Conservation (phyloP, 2,888 invertebrate species). For the Nephrocerus scutellatus region DNA sequence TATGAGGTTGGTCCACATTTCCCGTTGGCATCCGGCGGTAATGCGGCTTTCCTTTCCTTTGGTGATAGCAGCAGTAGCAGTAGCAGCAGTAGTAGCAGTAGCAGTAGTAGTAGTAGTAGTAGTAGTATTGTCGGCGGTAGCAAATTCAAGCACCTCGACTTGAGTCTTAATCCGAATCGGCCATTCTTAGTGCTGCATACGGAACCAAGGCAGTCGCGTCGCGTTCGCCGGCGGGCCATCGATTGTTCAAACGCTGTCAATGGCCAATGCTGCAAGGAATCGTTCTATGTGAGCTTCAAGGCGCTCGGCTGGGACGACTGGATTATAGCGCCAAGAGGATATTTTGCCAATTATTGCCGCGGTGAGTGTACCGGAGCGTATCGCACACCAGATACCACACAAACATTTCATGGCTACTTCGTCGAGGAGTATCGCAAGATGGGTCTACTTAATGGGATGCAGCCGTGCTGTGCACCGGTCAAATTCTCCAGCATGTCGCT, state of each 20-base stretch:
- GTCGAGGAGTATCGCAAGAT: constrained; percentile 81
- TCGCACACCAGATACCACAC: constrained; percentile 73
- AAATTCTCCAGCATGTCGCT: constrained; percentile 89
- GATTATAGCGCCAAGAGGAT: constrained; percentile 85
- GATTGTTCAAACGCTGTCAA: constrained; percentile 62
- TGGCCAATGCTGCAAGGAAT: constrained; percentile 79
- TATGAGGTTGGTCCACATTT: too few relatives aligned
- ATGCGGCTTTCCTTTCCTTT: too few relatives aligned
- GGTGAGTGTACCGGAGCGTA: constrained; percentile 76
- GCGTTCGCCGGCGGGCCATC: constrained; percentile 73
- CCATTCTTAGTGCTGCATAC: constrained; percentile 80
- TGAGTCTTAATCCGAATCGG: constrained; percentile 57
- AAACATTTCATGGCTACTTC: constrained; percentile 84
- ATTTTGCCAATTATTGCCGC: constrained; percentile 89
- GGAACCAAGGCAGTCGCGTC: constrained; percentile 59
- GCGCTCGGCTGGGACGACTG: constrained; percentile 92
- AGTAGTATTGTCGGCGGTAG: too few relatives aligned
- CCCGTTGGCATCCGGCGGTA: too few relatives aligned
- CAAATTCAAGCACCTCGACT: neutral
- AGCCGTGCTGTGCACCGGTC: constrained; percentile 86
- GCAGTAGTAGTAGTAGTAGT: neutral
- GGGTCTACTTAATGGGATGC: constrained; percentile 67
- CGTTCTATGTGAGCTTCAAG: constrained; percentile 86
- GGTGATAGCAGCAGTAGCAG: constrained; percentile 5
- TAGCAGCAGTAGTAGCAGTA: neutral